Base-by-base conservation (phyloP, 2,888 invertebrate species). In the Camptogramma bilineatum region DNA sequence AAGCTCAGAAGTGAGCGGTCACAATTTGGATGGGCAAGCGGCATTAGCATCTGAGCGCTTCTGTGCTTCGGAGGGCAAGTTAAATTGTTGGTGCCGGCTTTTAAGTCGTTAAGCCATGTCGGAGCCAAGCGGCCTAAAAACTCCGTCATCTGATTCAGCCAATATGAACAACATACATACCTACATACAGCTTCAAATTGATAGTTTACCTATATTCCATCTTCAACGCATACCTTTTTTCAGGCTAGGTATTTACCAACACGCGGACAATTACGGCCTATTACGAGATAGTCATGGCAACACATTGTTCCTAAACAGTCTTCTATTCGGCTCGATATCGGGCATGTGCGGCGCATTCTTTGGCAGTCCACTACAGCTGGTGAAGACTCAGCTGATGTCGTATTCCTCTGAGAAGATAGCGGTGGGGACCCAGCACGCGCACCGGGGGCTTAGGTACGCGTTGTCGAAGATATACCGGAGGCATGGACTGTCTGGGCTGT, bases 331-430 rank as follows among this genome's bases (percentile, higher is more conserved):
- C 2, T 97, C 97, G 0, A 73, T 95, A 8, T 95, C 97, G 10
- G 98, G 98, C 0, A 94, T 95, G 74, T 84, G 96, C 24, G 98
- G 98, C 0, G 96, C 96, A 1, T 94, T 96, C 62, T 90, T 96
- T 63, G 98, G 97, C 2, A 98, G 98, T 87, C 98, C 98, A 0
- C 94, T 98, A 59, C 98, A 97, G 81, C 88, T 99, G 90, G 96
- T 98, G 0, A 98, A 98, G 89, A 97, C 97, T 0, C 98, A 98
- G 78, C 91, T 98, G 2, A 98, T 98, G 93, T 95, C 97, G 0
- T 94, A 95, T 84, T 95, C 97, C 0, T 95, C 95, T 0, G 90
- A 94, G 68, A 91, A 94, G 71, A 97, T 98, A 64, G 98, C 98
- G 1, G 98, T 98, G 1, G 98, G 98, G 0, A 95, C 96, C 72